These are phyloP conservation scores for Lasioglossum lativentre DNA, from an alignment of 2,888 invertebrate species.

Conservation along the genomic window DNA sequence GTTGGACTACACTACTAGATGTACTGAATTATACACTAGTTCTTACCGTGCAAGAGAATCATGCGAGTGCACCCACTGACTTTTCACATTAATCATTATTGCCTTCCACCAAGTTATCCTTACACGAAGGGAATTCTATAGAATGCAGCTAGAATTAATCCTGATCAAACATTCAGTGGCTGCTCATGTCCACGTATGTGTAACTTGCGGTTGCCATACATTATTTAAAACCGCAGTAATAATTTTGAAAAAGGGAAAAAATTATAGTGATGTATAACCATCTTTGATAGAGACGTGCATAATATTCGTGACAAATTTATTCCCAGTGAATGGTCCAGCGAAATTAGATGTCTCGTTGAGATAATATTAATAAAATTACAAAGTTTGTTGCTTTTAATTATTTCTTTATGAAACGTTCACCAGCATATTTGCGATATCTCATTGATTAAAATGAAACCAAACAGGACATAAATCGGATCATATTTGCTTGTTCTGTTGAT, in stretches of 20 bases:
- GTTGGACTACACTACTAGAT: neutral
- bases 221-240: no score
- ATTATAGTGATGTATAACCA: no score
- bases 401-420: neutral
- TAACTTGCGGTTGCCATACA: no score
- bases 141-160: neutral
- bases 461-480: neutral
- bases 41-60: constrained; percentile 2
- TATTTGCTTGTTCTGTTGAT: neutral
- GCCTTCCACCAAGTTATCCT: neutral
- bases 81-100: constrained; percentile 1
- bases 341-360: no score
- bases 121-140: neutral
- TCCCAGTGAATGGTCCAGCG: no score
- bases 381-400: neutral
- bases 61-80: neutral
- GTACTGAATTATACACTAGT: neutral
- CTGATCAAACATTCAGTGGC: neutral
- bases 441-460: neutral
- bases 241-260: no score
- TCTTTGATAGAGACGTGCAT: no score
- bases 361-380: neutral
- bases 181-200: neutral
- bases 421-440: neutral
- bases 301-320: no score